phyloP scores from a whole-genome alignment of 2,888 invertebrate genomes.

The Platycheirus rosarum region DNA sequence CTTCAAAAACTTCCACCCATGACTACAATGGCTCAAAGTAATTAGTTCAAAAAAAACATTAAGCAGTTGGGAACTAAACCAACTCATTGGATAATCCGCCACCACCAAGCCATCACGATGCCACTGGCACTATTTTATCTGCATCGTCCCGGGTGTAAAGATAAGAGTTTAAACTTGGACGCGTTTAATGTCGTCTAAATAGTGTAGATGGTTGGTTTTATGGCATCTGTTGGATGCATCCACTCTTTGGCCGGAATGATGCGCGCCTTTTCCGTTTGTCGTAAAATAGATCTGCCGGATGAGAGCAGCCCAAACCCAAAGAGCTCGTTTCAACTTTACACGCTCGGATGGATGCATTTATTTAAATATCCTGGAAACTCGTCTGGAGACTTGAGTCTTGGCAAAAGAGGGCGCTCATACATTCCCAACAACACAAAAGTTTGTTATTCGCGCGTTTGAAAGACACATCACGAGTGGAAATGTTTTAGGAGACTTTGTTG shows the following conservation, averaged over 20 bases:
- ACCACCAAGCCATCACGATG: background rate
- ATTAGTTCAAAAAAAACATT: too few relatives aligned
- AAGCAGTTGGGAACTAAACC: too few relatives aligned
- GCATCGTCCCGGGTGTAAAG: background rate
- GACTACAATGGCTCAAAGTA: too few relatives aligned
- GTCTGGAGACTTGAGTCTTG: too few relatives aligned
- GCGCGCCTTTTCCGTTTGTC: background rate
- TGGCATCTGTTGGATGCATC: too few relatives aligned
- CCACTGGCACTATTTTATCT: constrained; percentile 7
- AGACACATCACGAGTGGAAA: too few relatives aligned
- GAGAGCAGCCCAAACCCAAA: constrained; percentile 5
- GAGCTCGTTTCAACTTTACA: constrained; percentile 29
- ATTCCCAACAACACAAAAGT: too few relatives aligned
- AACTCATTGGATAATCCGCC: too few relatives aligned
- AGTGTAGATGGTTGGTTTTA: background rate
- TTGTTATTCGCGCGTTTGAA: too few relatives aligned
- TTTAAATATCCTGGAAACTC: constrained; percentile 19
- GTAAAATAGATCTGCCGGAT: background rate
- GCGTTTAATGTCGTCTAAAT: constrained; percentile 4
- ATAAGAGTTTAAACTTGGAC: constrained; percentile 6
- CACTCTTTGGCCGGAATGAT: background rate
- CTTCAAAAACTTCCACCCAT: too few relatives aligned
- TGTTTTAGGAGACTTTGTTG: too few relatives aligned
- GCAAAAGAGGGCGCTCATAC: too few relatives aligned
- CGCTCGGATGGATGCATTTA: constrained; percentile 20